A percentile compares a stretch with the other conserved stretches of the same genome.
phyloP scores from a whole-genome alignment of 2,113 vertebrate genomes.

The Tympanuchus pallidicinctus region DNA sequence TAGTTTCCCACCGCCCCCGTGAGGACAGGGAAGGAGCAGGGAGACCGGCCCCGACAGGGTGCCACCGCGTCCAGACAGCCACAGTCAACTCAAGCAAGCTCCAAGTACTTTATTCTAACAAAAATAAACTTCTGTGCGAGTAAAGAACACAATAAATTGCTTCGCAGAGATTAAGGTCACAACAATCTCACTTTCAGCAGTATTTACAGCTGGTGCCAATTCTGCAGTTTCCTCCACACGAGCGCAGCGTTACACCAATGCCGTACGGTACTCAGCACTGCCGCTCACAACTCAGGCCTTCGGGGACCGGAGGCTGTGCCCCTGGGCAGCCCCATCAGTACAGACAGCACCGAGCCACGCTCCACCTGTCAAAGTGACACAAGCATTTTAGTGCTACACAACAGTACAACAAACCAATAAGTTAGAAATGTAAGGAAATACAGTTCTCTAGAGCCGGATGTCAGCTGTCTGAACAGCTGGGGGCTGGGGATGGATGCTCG shows the following conservation, averaged over 20 bases:
- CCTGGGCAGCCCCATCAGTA: background rate
- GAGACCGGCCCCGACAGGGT: too few species aligned
- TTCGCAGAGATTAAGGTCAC: background rate
- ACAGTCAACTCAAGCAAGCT: background rate
- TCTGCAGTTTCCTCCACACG: rapidly evolving
- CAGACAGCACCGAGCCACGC: too few species aligned
- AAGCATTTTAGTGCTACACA: background rate
- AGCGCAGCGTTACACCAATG: rapidly evolving
- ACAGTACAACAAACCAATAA: background rate
- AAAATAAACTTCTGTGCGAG: background rate
- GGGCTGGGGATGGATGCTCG: background rate
- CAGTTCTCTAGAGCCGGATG: background rate
- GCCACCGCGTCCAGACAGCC: too few species aligned
- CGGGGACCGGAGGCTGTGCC: background rate
- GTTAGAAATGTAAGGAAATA: background rate
- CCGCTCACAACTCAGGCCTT: rapidly evolving
- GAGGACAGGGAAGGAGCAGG: background rate
- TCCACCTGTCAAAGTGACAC: too few species aligned
- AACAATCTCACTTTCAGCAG: rapidly evolving
- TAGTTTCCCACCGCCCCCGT: background rate
- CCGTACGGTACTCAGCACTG: too few species aligned
- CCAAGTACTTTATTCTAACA: constrained; percentile 29
- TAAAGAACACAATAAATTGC: background rate
- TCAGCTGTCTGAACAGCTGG: rapidly evolving
- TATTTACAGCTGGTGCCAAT: rapidly evolving